phyloP scores from a whole-genome alignment of 2,113 vertebrate genomes.

The Ia io region DNA sequence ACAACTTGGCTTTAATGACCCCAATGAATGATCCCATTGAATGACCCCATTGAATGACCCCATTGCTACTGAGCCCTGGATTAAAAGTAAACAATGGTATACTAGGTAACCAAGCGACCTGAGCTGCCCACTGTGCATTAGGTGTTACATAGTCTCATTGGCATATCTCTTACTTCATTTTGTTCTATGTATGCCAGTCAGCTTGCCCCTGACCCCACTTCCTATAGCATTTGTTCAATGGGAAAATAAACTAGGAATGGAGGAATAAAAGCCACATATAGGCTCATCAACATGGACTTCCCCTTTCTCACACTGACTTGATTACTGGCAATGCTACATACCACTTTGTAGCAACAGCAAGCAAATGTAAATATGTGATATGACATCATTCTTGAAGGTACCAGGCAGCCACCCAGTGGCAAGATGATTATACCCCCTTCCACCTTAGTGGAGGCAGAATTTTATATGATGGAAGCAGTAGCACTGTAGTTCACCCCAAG shows the following conservation, averaged over 20 bases:
- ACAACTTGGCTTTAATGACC: background rate
- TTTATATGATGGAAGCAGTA: background rate
- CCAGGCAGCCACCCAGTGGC: background rate
- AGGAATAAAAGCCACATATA: background rate
- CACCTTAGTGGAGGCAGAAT: background rate
- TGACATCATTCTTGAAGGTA: background rate
- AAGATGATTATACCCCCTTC: background rate
- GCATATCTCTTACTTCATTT: background rate
- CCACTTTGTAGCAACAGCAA: background rate
- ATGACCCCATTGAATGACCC: background rate
- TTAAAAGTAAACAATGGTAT: background rate
- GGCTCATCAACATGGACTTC: background rate
- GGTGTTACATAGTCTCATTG: background rate
- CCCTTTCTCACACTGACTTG: background rate
- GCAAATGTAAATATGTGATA: background rate
- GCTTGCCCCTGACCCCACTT: background rate
- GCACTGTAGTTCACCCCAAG: background rate
- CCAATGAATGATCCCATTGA: background rate
- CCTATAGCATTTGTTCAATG: background rate
- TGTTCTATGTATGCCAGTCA: background rate
- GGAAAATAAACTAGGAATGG: background rate
- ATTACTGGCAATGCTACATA: background rate
- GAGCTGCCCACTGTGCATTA: background rate
- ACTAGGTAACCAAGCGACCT: background rate
- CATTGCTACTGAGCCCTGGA: background rate